These are phyloP conservation scores for Meles meles DNA, from an alignment of 2,113 vertebrate genomes.

Conservation along the genomic window DNA sequence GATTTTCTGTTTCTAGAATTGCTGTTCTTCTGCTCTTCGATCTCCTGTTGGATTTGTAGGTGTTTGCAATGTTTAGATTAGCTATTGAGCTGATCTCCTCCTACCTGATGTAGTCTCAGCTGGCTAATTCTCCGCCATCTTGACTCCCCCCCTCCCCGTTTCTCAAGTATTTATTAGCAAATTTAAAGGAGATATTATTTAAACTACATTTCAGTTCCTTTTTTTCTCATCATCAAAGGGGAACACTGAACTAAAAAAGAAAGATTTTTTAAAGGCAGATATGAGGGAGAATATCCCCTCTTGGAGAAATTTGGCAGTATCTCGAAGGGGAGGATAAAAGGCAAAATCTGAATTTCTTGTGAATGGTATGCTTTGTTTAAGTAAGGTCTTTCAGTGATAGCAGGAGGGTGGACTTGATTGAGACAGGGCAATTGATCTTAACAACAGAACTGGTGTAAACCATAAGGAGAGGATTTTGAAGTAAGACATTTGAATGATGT, in stretches of 20 bases:
- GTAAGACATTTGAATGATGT: background rate
- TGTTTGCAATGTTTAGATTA: too few relatives aligned
- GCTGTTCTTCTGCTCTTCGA: too few relatives aligned
- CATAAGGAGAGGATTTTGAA: background rate
- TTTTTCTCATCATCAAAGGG: background rate
- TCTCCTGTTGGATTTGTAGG: too few relatives aligned
- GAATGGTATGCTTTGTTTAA: background rate
- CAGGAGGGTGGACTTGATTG: background rate
- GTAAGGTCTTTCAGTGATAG: background rate
- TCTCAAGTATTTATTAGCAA: background rate
- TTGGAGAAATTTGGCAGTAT: background rate
- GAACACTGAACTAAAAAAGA: background rate
- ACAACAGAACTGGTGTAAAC: background rate
- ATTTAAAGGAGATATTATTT: background rate
- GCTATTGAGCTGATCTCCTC: too few relatives aligned
- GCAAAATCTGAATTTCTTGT: background rate
- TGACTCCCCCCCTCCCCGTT: too few relatives aligned
- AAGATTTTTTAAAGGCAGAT: background rate
- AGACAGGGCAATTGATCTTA: background rate
- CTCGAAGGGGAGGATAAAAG: background rate
- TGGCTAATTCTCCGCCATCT: too few relatives aligned
- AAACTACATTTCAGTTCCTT: background rate
- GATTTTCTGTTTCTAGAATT: too few relatives aligned
- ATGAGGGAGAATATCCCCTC: background rate
- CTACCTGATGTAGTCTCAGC: too few relatives aligned